These are phyloP conservation scores for Urosaurus nigricauda DNA, from an alignment of 2,797 vertebrate genomes.

Conservation along the genomic window DNA sequence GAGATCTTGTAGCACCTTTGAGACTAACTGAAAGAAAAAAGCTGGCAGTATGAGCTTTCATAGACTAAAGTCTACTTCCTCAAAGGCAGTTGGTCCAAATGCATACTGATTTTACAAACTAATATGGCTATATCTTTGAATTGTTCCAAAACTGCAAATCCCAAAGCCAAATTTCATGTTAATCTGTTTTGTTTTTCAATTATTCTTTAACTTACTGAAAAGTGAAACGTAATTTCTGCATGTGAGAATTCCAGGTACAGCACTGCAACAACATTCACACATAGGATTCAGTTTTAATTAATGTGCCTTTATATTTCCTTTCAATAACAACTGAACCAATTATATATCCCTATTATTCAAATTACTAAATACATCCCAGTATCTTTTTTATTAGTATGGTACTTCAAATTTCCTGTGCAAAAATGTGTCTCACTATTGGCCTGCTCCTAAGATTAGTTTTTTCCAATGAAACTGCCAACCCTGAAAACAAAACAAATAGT, in stretches of 20 bases:
- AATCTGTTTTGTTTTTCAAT: not conserved
- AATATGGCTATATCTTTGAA: too few relatives aligned
- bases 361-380: not conserved
- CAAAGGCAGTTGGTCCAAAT: too few relatives aligned
- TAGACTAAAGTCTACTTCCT: too few relatives aligned
- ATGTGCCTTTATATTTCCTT: not conserved
- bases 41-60: too few relatives aligned
- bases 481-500: conserved; percentile 59
- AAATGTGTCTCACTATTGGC: not conserved
- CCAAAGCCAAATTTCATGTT: not conserved
- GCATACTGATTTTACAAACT: too few relatives aligned
- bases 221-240: not conserved
- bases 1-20: too few relatives aligned
- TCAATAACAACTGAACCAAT: not conserved
- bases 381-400: not conserved
- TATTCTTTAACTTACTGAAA: not conserved
- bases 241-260: not conserved
- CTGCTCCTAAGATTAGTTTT: not conserved
- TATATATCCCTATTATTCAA: not conserved
- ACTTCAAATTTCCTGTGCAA: not conserved
- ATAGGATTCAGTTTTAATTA: not conserved
- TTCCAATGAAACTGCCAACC: conserved; percentile 23
- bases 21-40: too few relatives aligned
- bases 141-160: not conserved
- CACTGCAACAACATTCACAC: not conserved